Evolutionary conservation across 2,888 invertebrate species (phyloP).

Genomic region (Himalopsyche kuldschensis): DNA sequence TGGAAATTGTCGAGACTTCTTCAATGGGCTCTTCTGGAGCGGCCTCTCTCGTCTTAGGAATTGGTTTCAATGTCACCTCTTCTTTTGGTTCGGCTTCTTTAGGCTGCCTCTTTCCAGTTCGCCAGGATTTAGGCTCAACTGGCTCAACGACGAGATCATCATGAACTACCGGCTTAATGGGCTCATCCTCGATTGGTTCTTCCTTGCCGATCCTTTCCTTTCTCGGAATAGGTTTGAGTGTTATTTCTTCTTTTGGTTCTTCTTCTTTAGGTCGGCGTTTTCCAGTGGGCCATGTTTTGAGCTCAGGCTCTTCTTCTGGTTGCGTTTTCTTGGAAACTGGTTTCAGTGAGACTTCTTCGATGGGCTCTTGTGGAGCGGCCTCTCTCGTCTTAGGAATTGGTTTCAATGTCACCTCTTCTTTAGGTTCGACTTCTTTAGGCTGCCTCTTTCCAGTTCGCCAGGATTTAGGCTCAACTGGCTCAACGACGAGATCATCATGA

Average conservation of each 20-base stretch:
- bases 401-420: slow-evolving; percentile 51
- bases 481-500: slow-evolving; percentile 45
- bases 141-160: slow-evolving; percentile 38
- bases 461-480: slow-evolving; percentile 42
- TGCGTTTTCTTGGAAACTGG: slow-evolving; percentile 35
- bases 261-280: slow-evolving; percentile 39
- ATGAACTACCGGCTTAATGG: too few relatives aligned
- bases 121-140: slow-evolving; percentile 43
- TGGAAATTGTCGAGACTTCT: slow-evolving; percentile 35
- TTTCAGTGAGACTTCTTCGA: slow-evolving; percentile 39
- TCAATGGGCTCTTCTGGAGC: slow-evolving; percentile 34
- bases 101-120: slow-evolving; percentile 44
- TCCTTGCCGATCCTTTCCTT: slow-evolving; percentile 42
- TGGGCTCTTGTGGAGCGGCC: slow-evolving; percentile 46
- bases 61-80: slow-evolving; percentile 43
- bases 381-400: slow-evolving; percentile 46
- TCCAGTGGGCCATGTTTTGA: slow-evolving; percentile 36
- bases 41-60: too few relatives aligned
- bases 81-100: slow-evolving; percentile 44
- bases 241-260: slow-evolving; percentile 44
- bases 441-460: slow-evolving; percentile 44
- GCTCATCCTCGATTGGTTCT: slow-evolving; percentile 44
- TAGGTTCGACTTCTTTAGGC: slow-evolving; percentile 45
- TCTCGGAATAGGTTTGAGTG: slow-evolving; percentile 50
- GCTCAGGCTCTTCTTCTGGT: slow-evolving; percentile 42